Conservation (phyloP, 1,140 invertebrate species). For the Lepidotrigona ventralis region DNA sequence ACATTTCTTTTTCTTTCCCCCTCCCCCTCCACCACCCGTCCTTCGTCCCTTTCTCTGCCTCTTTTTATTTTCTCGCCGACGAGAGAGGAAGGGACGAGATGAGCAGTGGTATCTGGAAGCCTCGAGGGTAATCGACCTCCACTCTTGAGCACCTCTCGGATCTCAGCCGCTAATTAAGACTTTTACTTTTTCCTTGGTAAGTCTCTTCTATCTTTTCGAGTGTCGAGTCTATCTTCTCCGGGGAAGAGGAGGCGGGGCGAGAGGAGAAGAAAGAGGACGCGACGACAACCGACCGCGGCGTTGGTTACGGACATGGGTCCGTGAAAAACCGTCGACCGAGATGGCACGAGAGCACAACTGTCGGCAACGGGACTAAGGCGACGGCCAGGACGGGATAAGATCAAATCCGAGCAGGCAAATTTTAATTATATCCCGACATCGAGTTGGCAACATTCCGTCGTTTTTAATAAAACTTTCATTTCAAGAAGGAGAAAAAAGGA, state of each 20-base stretch:
- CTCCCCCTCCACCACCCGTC: no score
- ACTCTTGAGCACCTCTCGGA: slow-evolving; percentile 59
- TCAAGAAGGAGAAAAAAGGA: background rate
- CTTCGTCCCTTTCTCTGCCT: no score
- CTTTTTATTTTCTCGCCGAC: background rate
- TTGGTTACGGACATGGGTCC: slow-evolving; percentile 38
- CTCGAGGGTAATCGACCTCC: slow-evolving; percentile 63
- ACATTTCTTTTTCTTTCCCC: background rate
- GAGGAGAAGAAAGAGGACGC: background rate
- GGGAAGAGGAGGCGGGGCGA: background rate
- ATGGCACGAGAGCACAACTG: slow-evolving; percentile 44
- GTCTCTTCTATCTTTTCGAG: slow-evolving; percentile 58
- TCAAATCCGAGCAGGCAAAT: slow-evolving; percentile 56
- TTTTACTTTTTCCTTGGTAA: slow-evolving; percentile 62
- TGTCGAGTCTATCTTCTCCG: slow-evolving; percentile 14
- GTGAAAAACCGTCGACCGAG: slow-evolving; percentile 40
- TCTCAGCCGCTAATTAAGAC: slow-evolving; percentile 67
- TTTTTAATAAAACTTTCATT: slow-evolving; percentile 58
- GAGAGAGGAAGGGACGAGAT: background rate
- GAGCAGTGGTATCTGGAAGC: slow-evolving; percentile 31
- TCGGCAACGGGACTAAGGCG: slow-evolving; percentile 34
- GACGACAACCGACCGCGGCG: slow-evolving; percentile 13
- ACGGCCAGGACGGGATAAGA: slow-evolving; percentile 26
- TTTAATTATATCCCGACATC: slow-evolving; percentile 65
- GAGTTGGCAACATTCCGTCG: slow-evolving; percentile 60